These are phyloP conservation scores for Diadema setosum DNA, from an alignment of 35 echinoderm and acorn worm species.

Conservation along the genomic window DNA sequence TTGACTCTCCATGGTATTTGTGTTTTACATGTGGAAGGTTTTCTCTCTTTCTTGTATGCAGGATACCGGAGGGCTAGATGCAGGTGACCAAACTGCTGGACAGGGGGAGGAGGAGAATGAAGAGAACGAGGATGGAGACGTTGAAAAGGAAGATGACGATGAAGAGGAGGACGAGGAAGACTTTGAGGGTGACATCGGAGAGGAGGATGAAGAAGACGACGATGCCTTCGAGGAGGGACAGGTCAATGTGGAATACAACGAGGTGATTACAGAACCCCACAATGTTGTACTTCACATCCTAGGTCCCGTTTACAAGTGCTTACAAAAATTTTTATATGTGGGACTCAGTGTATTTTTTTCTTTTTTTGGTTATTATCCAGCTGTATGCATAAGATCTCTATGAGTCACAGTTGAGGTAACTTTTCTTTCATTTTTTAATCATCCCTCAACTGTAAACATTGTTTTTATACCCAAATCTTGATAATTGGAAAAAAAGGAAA, in stretches of 20 bases:
- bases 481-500: too few species aligned
- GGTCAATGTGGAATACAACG: not conserved
- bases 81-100: conserved; percentile 17
- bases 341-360: too few species aligned
- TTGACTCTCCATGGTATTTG: not conserved
- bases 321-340: too few species aligned
- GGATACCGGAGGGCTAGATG: not conserved
- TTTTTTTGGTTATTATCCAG: too few species aligned
- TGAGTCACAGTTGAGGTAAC: too few species aligned
- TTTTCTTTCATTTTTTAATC: too few species aligned
- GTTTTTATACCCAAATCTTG: too few species aligned
- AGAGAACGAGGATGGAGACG: conserved; percentile 45
- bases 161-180: conserved; percentile 57
- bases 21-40: not conserved
- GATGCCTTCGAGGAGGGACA: not conserved
- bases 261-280: not conserved
- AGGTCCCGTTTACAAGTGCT: too few species aligned
- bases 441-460: too few species aligned
- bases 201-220: not conserved
- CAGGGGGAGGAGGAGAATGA: conserved; percentile 51
- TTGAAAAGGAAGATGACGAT: conserved; percentile 33
- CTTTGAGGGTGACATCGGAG: conserved; percentile 6
- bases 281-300: too few species aligned
- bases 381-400: too few species aligned
- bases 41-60: not conserved